Evolutionary conservation across 2,113 vertebrate genomes (phyloP).

Genomic region (Ifrita kowaldi): DNA sequence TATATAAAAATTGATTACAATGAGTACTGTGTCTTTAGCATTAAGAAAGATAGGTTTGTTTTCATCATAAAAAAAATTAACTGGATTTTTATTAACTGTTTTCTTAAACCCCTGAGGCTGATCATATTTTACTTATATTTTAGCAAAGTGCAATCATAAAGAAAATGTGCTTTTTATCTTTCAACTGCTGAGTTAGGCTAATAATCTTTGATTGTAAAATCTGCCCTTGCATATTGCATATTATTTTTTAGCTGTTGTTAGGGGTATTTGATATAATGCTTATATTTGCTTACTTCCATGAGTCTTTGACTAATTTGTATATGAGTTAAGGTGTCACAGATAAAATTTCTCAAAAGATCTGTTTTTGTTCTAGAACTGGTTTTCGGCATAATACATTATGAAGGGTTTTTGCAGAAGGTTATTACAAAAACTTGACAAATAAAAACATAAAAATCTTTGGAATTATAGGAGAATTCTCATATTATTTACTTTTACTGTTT

Average conservation of each 20-base stretch:
- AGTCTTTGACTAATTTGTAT: neutral
- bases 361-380: neutral
- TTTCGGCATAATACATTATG: neutral
- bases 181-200: neutral
- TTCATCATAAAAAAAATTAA: neutral
- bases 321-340: neutral
- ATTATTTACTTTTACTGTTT: neutral
- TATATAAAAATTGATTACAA: constrained; percentile 29
- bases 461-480: neutral
- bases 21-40: neutral
- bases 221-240: neutral
- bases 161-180: neutral
- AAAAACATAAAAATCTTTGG: neutral
- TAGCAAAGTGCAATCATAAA: neutral
- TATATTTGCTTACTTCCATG: neutral
- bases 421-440: neutral
- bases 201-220: neutral
- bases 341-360: neutral
- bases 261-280: neutral
- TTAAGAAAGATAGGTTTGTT: constrained; percentile 32
- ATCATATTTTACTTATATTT: neutral
- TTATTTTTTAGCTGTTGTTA: neutral
- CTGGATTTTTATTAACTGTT: constrained; percentile 43
- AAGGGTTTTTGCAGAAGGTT: neutral
- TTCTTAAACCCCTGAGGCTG: neutral